Percentiles rank a stretch among this genome's conserved stretches.
Conservation (phyloP, 2,113 vertebrate species). For the Nothocercus julius region DNA sequence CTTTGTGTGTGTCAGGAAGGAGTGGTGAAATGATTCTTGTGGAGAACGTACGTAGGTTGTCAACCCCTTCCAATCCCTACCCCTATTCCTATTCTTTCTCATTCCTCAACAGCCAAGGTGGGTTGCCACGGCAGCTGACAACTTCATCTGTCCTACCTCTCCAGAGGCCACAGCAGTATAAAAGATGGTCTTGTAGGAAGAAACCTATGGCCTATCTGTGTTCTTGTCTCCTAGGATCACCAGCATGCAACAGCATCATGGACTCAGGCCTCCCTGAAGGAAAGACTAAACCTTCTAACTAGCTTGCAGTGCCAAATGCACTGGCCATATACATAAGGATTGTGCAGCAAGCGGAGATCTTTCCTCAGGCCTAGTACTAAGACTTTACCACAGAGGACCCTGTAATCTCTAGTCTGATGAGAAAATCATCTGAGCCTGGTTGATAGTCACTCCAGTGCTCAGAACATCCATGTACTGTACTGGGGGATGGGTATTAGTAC, state of each 20-base stretch:
- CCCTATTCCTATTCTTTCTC: neutral
- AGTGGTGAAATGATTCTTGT: neutral
- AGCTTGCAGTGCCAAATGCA: neutral
- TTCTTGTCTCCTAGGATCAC: neutral
- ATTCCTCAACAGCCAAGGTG: neutral
- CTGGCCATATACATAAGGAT: neutral
- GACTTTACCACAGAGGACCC: neutral
- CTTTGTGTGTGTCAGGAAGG: neutral
- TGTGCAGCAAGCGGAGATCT: neutral
- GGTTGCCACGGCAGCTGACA: slow-evolving; percentile 67
- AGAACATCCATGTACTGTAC: accelerated
- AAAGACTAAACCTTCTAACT: too few species aligned
- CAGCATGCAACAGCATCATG: neutral
- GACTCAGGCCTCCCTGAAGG: too few species aligned
- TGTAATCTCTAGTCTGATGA: neutral
- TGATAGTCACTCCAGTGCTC: neutral
- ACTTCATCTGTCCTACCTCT: neutral
- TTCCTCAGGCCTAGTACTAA: neutral
- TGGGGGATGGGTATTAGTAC: neutral
- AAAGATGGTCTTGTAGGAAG: neutral
- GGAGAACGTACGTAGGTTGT: neutral
- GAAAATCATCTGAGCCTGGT: neutral
- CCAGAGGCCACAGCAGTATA: neutral
- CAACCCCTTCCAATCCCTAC: neutral
- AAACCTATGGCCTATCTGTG: neutral